Evolutionary conservation across 2,797 vertebrate species (phyloP).

Genomic region (Enteromius anoplus): DNA sequence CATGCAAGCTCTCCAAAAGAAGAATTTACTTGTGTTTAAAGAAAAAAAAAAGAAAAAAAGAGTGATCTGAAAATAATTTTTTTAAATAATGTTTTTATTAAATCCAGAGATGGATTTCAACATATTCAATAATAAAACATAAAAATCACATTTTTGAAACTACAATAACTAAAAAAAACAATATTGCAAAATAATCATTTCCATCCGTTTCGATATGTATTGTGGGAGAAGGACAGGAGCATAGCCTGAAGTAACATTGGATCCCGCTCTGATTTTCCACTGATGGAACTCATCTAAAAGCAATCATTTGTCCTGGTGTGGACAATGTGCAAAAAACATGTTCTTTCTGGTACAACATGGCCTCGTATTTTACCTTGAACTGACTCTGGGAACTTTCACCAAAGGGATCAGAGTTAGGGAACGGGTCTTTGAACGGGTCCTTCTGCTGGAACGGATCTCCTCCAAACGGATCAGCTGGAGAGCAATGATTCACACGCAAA

Average conservation of each 20-base stretch:
- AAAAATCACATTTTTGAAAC: background rate
- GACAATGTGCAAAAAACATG: background rate
- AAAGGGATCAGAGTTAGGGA: conserved; percentile 87
- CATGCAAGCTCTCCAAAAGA: background rate
- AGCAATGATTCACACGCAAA: conserved; percentile 6
- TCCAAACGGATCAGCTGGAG: conserved; percentile 81
- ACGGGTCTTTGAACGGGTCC: conserved; percentile 82
- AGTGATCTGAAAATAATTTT: too few species aligned
- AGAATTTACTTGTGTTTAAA: background rate
- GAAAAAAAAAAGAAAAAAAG: too few species aligned
- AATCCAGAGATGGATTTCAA: background rate
- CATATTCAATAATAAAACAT: background rate
- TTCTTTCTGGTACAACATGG: background rate
- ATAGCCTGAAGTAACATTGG: background rate
- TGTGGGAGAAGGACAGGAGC: background rate
- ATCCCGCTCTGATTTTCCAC: background rate
- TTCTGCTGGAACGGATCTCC: conserved; percentile 82
- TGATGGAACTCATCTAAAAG: background rate
- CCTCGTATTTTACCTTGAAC: conserved; percentile 79
- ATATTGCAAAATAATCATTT: background rate
- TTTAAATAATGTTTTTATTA: too few species aligned
- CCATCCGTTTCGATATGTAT: background rate
- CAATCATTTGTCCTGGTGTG: background rate
- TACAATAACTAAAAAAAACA: background rate
- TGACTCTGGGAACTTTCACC: conserved; percentile 80